phyloP scores from a whole-genome alignment of 2,113 vertebrate genomes.

The Rhadina sibilatrix region DNA sequence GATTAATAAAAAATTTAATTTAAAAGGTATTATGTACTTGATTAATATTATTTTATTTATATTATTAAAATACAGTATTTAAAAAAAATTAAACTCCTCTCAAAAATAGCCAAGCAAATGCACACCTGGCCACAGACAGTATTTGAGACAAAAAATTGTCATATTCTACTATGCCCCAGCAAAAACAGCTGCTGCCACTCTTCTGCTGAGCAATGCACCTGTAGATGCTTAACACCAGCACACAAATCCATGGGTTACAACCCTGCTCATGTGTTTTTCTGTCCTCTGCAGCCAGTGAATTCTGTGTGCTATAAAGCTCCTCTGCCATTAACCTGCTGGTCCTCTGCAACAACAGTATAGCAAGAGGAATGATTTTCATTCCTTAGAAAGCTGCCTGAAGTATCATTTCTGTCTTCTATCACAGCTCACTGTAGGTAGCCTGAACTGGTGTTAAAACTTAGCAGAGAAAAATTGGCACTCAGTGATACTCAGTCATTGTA shows the following conservation, averaged over 20 bases:
- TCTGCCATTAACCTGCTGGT: background rate
- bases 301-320: background rate
- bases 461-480: background rate
- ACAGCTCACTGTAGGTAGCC: background rate
- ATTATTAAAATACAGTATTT: background rate
- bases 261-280: background rate
- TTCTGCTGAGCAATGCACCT: background rate
- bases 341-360: background rate
- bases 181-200: background rate
- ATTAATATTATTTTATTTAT: background rate
- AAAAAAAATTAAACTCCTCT: background rate
- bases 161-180: background rate
- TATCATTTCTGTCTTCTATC: background rate
- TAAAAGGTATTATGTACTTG: background rate
- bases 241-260: background rate
- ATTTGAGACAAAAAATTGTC: background rate
- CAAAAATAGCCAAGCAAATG: background rate
- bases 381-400: background rate
- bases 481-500: background rate
- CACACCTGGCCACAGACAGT: background rate
- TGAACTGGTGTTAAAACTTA: background rate
- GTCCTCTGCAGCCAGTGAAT: background rate
- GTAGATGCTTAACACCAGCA: background rate
- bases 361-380: background rate
- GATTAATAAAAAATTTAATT: background rate